Evolutionary conservation across 2,797 vertebrate species (phyloP), one percentile per base, ranked within the genome.

Genomic region (Cryptoblepharus egeriae): DNA sequence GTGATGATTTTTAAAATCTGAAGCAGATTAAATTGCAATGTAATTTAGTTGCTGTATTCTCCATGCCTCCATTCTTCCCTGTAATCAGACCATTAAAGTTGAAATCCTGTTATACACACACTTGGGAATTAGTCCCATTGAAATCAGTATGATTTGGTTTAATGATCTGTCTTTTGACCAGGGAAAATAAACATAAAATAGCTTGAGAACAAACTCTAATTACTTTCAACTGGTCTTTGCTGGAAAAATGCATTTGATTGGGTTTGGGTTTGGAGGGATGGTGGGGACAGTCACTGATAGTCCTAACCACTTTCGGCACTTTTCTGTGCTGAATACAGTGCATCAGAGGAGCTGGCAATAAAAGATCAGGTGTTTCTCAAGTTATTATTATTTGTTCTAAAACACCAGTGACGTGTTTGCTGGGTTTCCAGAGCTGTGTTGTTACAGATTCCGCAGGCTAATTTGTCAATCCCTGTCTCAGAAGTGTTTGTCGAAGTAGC

Each of bases 401-500:
- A 61, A 8, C 28, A n/a, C 26, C 60, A 61, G 60, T 9, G 12
- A 4, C 28, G 24, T n/a, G 60, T 11, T n/a, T 10, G 60, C 61
- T 35, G 2, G 28, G 49, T 78, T 57, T 9, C 64, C 28, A 12
- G 76, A 28, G 52, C 24, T 65, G 24, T 39, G 75, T 78, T 74
- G 67, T 68, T 84, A 42, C 20, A 85, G 2, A 28, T 79, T 39
- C 78, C 55, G 18, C 57, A 60, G 26, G 3, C 15, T 75, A 39
- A 39, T 28, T 16, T 61, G 57, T 35, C 57, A 60, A 57, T 57
- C 20, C 55, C 16, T 57, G 55, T 37, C 32, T 75, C 39, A 9
- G 35, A 75, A 61, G 26, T 35, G 39, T 75, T n/a, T 60, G 7
- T 63, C 72, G 60, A 61, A 28, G 28, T 89, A 80, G 49, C 87